Percentiles rank a stretch among this genome's conserved stretches.
Conservation (phyloP, 2,888 invertebrate species). For the Phyllotreta cruciferae region DNA sequence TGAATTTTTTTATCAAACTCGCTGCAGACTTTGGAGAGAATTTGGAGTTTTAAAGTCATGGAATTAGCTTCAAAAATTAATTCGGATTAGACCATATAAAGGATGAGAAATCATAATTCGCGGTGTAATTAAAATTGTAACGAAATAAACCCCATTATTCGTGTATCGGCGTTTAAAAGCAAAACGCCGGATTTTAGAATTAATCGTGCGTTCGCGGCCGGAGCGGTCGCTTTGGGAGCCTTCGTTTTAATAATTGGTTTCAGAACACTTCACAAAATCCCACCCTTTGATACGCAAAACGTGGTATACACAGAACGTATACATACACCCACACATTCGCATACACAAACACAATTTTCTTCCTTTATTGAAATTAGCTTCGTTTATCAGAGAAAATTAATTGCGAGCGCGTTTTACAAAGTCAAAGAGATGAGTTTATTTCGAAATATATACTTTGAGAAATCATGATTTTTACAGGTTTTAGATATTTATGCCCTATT, state of each 20-base stretch:
- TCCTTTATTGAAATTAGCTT: slow-evolving; percentile 31
- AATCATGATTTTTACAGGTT: no score
- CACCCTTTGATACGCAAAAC: slow-evolving; percentile 26
- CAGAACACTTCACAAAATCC: slow-evolving; percentile 33
- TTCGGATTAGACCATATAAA: no score
- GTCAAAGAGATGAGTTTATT: slow-evolving; percentile 6
- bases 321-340: slow-evolving; percentile 1
- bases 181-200: slow-evolving; percentile 24
- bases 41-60: no score
- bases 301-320: no score
- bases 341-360: slow-evolving; percentile 22
- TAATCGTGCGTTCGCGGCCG: slow-evolving; percentile 17
- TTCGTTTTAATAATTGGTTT: slow-evolving; percentile 35
- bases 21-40: no score
- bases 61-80: no score
- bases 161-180: slow-evolving; percentile 8
- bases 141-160: no score
- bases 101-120: no score
- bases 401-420: slow-evolving; percentile 19
- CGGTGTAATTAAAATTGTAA: no score
- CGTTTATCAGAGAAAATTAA: slow-evolving; percentile 23
- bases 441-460: no score
- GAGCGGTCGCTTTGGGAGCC: slow-evolving; percentile 30
- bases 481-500: no score
- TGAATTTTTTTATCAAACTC: no score